Evolutionary conservation across 2,113 vertebrate genomes (phyloP), one percentile per base, ranked within the genome.

Genomic region (Rutilus rutilus): DNA sequence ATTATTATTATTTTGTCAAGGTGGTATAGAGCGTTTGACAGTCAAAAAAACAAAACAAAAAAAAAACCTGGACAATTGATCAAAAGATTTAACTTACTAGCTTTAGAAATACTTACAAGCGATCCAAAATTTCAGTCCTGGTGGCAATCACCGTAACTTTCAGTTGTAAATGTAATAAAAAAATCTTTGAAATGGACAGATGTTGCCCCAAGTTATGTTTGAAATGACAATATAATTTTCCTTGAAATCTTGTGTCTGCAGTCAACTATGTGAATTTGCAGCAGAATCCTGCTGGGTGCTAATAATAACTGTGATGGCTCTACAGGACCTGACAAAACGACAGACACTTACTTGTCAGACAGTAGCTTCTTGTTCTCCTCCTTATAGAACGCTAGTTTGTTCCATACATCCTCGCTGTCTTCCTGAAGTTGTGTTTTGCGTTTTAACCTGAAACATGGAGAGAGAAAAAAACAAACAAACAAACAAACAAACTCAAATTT

Each of bases 361-460:
- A 94, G 89, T 39, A 98, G 94, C 78, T 96, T 97, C 89, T 93
- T 95, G 88, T 94, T 95, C 85, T 96, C 94, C 60, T 89, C 94
- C 93, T 95, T 97, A 91, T 96, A 95, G 95, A 95, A 95, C 65
- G 94, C 90, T 90, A 98, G 92, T 77, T 99, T 94, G 57, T 97
- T 97, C 97, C 96, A 97, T 12, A 97, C 91, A 8, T 93, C 94
- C 90, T 96, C 95, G 71, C 93, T 96, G 95, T 97, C 87, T 90
- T 97, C 96, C 87, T 96, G 96, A 78, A 87, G 92, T 57, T 97
- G 94, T 90, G 23, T 89, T 90, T 90, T 93, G 42, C 85, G 92
- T 90, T 91, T 92, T 89, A 82, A 83, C 86, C 96, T 96, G 89
- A 85, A 93, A 50, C 2, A 47, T 14, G 60, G 5, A 52, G 50